Evolutionary conservation across 2,113 vertebrate species (phyloP).

Genomic region (Stigmatopora argus): DNA sequence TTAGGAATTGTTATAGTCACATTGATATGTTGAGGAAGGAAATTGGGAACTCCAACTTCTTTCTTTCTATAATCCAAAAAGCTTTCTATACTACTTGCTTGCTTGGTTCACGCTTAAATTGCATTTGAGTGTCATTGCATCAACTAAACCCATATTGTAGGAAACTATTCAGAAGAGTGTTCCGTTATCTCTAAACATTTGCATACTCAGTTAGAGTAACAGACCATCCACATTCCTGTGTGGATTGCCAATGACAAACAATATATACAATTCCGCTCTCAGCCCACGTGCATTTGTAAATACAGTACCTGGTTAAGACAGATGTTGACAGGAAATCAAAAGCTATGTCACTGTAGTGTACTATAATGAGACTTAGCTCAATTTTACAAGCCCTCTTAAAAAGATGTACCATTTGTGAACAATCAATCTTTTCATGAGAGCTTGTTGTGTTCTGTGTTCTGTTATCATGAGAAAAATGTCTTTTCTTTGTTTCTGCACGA

Average conservation of each 20-base stretch:
- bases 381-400: slow-evolving; percentile 74
- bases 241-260: slow-evolving; percentile 61
- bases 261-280: slow-evolving; percentile 65
- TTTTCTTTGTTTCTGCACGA: slow-evolving; percentile 61
- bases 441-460: slow-evolving; percentile 64
- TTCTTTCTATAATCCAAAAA: slow-evolving; percentile 44
- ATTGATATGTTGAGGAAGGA: slow-evolving; percentile 42
- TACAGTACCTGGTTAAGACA: slow-evolving; percentile 65
- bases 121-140: slow-evolving; percentile 49
- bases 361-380: slow-evolving; percentile 74
- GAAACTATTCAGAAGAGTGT: slow-evolving; percentile 52
- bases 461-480: slow-evolving; percentile 66
- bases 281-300: slow-evolving; percentile 66
- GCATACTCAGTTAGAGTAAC: slow-evolving; percentile 52
- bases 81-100: slow-evolving; percentile 46
- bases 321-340: slow-evolving; percentile 78
- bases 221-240: slow-evolving; percentile 54
- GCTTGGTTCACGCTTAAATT: slow-evolving; percentile 50
- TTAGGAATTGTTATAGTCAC: slow-evolving; percentile 25
- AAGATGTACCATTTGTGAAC: slow-evolving; percentile 73
- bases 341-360: slow-evolving; percentile 61
- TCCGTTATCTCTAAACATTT: slow-evolving; percentile 53
- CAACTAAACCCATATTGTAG: slow-evolving; percentile 48
- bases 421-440: slow-evolving; percentile 74
- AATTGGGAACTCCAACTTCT: slow-evolving; percentile 25